Base-by-base conservation (phyloP, 1,140 invertebrate species). In the Proctacanthus coquilletti region DNA sequence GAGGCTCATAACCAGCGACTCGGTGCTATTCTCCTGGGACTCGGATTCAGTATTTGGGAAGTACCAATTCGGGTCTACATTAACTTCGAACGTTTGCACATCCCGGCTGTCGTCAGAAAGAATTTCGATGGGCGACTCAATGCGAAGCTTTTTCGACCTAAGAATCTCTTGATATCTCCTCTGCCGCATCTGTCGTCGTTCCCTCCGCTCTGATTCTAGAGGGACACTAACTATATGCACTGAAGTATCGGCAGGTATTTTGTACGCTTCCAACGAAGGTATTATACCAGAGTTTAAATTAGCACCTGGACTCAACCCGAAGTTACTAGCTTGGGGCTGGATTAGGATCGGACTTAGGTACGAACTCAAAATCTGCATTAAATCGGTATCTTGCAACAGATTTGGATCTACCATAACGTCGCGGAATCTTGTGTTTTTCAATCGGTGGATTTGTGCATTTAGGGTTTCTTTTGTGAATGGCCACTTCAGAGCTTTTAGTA, bases 401-500 rank as follows among this genome's bases (percentile, higher is more conserved):
- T 60, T 59, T 13, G 14, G 47, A 29, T 60, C 54, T 5, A 50
- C 50, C 47, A 60, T 56, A 18, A 60, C 53, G 13, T 45, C 46
- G 3, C 46, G 42, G 33, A 60, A 60, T 32, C 49, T 52, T 3
- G 56, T 52, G 21, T 46, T 50, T 9, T 56, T 56, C 15, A 60
- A 37, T 5, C 46, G 45, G 5, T 46, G 14, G 45, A 60, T 52
- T 50, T 60, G 56, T 18, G 47, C 41, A 2, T 56, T 47, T 17
- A 52, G 45, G 23, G 49, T 59, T 4, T 38, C 42, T 11, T 38
- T 37, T 18, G 46, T 50, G 2, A 53, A 44, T 15, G 53, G 51
- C 56, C 56, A 60, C 45, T 60, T 55, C 0, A 60, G 42, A 1
- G 56, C 56, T 25, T 56, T 56, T 3, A 59, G 38, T 36, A 60